These are phyloP conservation scores for Busseola fusca DNA, from an alignment of 2,888 invertebrate genomes.

Conservation along the genomic window DNA sequence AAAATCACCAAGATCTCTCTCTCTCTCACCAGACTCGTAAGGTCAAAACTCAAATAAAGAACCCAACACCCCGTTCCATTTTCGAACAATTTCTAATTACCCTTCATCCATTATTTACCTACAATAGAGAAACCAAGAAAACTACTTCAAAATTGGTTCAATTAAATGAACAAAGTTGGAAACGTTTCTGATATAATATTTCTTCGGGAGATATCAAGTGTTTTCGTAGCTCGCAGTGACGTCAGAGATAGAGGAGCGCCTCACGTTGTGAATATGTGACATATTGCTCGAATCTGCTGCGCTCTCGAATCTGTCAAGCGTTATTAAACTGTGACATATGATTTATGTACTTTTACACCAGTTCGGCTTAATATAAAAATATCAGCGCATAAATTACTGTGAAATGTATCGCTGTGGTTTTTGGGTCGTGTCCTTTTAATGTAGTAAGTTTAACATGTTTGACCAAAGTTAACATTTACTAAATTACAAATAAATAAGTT, in stretches of 20 bases:
- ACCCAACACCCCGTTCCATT: slow-evolving; percentile 7
- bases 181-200: slow-evolving; percentile 44
- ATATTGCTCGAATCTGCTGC: slow-evolving; percentile 82
- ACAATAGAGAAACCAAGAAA: slow-evolving; percentile 52
- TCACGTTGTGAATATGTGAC: slow-evolving; percentile 72
- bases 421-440: slow-evolving; percentile 7
- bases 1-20: neutral
- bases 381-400: slow-evolving; percentile 43
- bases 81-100: slow-evolving; percentile 42
- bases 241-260: slow-evolving; percentile 67
- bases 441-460: neutral
- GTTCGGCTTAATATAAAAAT: slow-evolving; percentile 54
- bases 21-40: too few species aligned
- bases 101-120: slow-evolving; percentile 28
- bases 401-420: slow-evolving; percentile 45
- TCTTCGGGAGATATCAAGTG: slow-evolving; percentile 40
- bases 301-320: slow-evolving; percentile 82
- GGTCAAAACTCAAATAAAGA: slow-evolving; percentile 20
- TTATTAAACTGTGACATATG: slow-evolving; percentile 80
- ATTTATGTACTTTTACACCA: slow-evolving; percentile 71
- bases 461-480: neutral
- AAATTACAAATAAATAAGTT: neutral
- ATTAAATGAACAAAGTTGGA: slow-evolving; percentile 51
- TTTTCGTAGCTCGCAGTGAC: slow-evolving; percentile 56
- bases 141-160: slow-evolving; percentile 42